Base-by-base conservation (phyloP, 2,797 vertebrate species). In the Typhlichthys subterraneus region DNA sequence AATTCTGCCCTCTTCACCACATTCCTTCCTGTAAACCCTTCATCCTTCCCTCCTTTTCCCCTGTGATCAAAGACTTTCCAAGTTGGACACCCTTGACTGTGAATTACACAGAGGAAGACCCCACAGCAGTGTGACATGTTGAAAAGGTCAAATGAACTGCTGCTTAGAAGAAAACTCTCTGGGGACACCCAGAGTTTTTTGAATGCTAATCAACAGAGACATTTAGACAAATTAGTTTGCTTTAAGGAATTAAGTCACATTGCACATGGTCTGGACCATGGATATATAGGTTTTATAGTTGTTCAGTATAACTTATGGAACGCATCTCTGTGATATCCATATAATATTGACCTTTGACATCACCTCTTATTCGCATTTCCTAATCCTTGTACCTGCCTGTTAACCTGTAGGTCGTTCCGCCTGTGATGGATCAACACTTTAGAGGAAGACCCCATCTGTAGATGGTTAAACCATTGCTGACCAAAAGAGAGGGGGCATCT, bases 361-460 rank as follows among this genome's bases (percentile, higher is more conserved):
- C 71, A 76, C 70, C 80, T 55, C 57, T 60, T 50, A 69, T 76
- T 70, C 59, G 70, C 61, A 76, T 63, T 79, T 74, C 76, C 70
- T 55, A 12, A 79, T 46, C 33, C n/a, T 82, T 73, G 83, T 86
- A 83, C 57, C 79, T 65, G 77, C 79, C 69, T 76, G 81, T 90
- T 91, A 84, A 90, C 87, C 87, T 86, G 29, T 31, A n/a, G 67
- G 61, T 69, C 69, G 76, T 91, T 85, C 89, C 85, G 87, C 86
- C 12, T 87, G 85, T 87, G 81, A 90, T 75, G 81, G 80, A 80
- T 67, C 85, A 77, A 87, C 79, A 89, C 84, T 86, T 90, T 87
- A 87, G 86, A 91, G 88, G 84, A 89, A 88, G 80, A 82, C 68
- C 57, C 84, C 89, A 91, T 91, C 87, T 91, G 89, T 69, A 71